phyloP scores from a whole-genome alignment of 2,113 vertebrate genomes.

The Addax nasomaculatus region DNA sequence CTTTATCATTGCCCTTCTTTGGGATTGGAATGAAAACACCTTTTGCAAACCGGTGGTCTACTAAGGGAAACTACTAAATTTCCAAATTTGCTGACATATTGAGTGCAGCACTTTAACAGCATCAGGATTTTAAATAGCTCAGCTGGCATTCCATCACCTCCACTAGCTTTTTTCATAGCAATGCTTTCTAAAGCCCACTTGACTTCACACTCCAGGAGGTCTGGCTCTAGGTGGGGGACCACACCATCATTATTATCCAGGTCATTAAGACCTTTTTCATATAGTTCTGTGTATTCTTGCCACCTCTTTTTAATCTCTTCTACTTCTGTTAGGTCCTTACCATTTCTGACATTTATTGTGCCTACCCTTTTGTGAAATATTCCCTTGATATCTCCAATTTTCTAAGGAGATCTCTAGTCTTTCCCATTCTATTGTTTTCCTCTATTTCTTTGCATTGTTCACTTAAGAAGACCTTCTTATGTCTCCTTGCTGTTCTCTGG shows the following conservation, averaged over 20 bases:
- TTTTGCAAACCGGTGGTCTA: not conserved
- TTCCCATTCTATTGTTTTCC: not conserved
- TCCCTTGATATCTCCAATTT: not conserved
- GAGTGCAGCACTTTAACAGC: not conserved
- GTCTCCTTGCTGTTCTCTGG: not conserved
- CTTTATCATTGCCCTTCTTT: not conserved
- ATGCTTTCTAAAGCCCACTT: not conserved
- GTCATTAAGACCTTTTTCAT: not conserved
- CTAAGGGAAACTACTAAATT: not conserved
- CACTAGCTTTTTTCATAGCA: not conserved
- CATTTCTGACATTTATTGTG: not conserved
- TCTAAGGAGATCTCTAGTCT: not conserved
- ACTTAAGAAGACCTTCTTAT: not conserved
- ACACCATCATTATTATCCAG: not conserved
- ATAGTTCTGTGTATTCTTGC: not conserved
- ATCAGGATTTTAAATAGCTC: not conserved
- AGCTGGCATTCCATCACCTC: not conserved
- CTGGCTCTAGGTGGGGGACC: not conserved
- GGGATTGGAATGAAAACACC: not conserved
- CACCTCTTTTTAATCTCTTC: not conserved
- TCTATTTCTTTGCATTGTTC: not conserved
- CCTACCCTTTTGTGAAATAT: not conserved
- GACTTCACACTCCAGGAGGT: not conserved
- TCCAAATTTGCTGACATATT: not conserved
- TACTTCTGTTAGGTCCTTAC: not conserved